Evolutionary conservation across 1,140 invertebrate species (phyloP).

Genomic region (Mesaphorura yosii): DNA sequence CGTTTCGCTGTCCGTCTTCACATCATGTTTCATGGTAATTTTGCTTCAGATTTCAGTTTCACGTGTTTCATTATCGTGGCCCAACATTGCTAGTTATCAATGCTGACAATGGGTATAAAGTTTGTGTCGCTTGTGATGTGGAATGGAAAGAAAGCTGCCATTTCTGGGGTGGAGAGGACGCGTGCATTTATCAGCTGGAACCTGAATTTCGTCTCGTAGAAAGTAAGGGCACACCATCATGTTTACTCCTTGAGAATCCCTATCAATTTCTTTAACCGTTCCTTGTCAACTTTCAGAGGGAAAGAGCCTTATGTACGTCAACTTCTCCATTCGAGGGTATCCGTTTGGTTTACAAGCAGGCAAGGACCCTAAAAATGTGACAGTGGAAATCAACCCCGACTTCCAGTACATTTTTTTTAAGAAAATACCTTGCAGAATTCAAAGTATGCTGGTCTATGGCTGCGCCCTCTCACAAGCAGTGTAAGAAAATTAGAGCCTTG

Average conservation of each 20-base stretch:
- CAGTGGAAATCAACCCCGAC: conserved; percentile 57
- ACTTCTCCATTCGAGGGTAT: conserved; percentile 67
- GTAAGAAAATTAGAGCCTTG: conserved; percentile 32
- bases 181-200: conserved; percentile 61
- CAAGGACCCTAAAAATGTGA: conserved; percentile 58
- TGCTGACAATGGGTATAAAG: conserved; percentile 52
- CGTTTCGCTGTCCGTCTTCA: too few species aligned
- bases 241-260: conserved; percentile 4
- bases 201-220: conserved; percentile 55
- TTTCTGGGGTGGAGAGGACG: conserved; percentile 69
- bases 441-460: conserved; percentile 66
- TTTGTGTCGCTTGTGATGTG: conserved; percentile 61
- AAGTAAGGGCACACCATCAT: conserved; percentile 36
- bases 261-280: neutral
- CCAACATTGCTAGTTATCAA: conserved; percentile 67
- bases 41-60: conserved; percentile 77
- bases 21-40: too few species aligned
- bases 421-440: conserved; percentile 50
- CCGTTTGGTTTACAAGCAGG: conserved; percentile 71
- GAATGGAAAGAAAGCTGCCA: conserved; percentile 76
- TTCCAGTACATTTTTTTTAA: conserved; percentile 49
- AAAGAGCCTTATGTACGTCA: conserved; percentile 68
- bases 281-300: conserved; percentile 42
- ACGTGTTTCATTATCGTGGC: conserved; percentile 71
- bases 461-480: conserved; percentile 47